phyloP scores from a whole-genome alignment of 2,113 vertebrate genomes.

The Trematomus loennbergii region DNA sequence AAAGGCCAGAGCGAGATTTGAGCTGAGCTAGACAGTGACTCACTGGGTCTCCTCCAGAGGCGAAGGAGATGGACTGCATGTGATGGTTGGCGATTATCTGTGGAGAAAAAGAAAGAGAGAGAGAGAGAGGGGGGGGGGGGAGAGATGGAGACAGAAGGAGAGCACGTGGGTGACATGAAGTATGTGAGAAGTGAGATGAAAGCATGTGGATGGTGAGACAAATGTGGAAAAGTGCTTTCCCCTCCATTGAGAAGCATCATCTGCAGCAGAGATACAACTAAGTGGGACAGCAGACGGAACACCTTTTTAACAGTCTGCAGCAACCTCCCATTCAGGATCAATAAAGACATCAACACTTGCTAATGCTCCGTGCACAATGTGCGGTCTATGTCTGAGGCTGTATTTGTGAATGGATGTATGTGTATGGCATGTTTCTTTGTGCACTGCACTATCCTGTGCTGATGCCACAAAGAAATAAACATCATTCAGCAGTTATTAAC shows the following conservation, averaged over 20 bases:
- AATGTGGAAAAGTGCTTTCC: constrained; percentile 64
- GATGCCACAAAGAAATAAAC: constrained; percentile 45
- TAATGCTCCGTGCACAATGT: constrained; percentile 51
- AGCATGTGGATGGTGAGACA: constrained; percentile 61
- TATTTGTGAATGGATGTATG: constrained; percentile 52
- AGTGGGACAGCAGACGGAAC: constrained; percentile 54
- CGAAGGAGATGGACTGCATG: constrained; percentile 98
- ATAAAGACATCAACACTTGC: constrained; percentile 61
- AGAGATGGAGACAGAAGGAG: constrained; percentile 31
- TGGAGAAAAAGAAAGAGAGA: constrained; percentile 53
- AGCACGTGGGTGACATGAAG: constrained; percentile 69
- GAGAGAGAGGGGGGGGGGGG: constrained; percentile 18
- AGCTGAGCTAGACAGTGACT: constrained; percentile 79
- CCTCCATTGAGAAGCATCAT: constrained; percentile 51
- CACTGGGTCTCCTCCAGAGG: constrained; percentile 96
- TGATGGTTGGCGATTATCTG: constrained; percentile 98
- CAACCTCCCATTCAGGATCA: constrained; percentile 55
- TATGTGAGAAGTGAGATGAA: constrained; percentile 72
- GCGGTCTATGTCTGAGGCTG: constrained; percentile 34
- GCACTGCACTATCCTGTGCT: constrained; percentile 21
- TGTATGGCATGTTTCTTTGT: constrained; percentile 15
- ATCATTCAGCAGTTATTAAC: constrained; percentile 63
- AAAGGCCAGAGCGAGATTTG: constrained; percentile 54
- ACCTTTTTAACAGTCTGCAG: constrained; percentile 61
- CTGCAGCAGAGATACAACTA: constrained; percentile 52